These are phyloP conservation scores for Nomada goodeniana DNA, from an alignment of 2,888 invertebrate genomes.

Conservation along the genomic window DNA sequence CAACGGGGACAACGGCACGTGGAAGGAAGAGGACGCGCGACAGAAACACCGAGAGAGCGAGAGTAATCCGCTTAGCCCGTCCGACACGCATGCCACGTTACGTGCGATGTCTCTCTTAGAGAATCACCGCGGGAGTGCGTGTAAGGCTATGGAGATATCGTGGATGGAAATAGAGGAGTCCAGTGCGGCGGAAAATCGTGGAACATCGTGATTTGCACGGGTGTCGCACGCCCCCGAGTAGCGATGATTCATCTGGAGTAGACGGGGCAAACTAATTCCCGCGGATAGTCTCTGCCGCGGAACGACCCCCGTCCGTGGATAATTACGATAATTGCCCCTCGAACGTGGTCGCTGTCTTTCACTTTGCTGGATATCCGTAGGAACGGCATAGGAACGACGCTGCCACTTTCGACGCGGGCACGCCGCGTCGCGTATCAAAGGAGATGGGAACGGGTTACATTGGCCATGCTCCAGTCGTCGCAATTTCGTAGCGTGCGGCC, in stretches of 20 bases:
- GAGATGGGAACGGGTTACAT: conserved; percentile 1
- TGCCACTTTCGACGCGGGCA: background rate
- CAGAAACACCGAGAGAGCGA: conserved; percentile 20
- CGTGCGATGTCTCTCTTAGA: conserved; percentile 66
- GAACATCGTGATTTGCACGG: conserved; percentile 70
- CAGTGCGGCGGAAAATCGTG: conserved; percentile 67
- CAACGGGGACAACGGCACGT: conserved; percentile 7
- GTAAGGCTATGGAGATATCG: conserved; percentile 19
- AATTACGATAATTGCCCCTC: conserved; percentile 44
- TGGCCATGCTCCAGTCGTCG: conserved; percentile 33
- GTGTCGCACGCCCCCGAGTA: conserved; percentile 48
- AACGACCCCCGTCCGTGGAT: conserved; percentile 20
- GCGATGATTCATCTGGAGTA: conserved; percentile 58
- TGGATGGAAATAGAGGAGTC: conserved; percentile 43
- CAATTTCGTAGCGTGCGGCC: conserved; percentile 10
- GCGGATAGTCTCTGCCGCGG: background rate
- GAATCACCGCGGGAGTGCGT: conserved; percentile 28
- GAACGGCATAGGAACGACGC: background rate
- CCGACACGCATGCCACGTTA: conserved; percentile 69
- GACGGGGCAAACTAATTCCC: conserved; percentile 48
- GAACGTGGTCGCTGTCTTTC: background rate
- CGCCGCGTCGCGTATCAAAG: background rate
- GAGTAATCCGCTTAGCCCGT: conserved; percentile 73
- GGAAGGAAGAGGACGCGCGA: conserved; percentile 31
- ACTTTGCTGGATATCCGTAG: conserved; percentile 18